Base-by-base conservation (phyloP, 2,797 vertebrate genomes). In the Urophycis tenuis region DNA sequence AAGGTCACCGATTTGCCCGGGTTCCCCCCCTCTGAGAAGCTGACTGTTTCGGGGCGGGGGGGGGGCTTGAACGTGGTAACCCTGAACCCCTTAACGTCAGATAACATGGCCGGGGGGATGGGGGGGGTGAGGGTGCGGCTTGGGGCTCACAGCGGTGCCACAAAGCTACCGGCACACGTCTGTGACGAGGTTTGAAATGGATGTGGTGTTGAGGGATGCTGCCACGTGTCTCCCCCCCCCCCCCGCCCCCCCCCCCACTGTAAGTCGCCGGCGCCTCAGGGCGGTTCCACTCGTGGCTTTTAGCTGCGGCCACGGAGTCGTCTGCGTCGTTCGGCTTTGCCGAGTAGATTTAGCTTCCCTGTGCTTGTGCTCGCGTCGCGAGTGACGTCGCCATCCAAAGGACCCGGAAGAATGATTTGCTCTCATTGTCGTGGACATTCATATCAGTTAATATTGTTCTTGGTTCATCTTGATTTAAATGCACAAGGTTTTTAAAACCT, bases 31-130 rank as follows among this genome's bases (percentile, higher is more conserved):
- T n/a, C 74, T 19, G n/a, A 35, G n/a, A 17, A 33, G n/a, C 36
- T 41, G 74, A 70, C 60, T 3, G 76, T 30, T 74, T 30, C 39
- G 41, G n/a, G n/a, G n/a, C n/a, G n/a, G n/a, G n/a, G n/a, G n/a
- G n/a, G n/a, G n/a, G n/a, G n/a, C n/a, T n/a, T n/a, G n/a, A n/a
- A n/a, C n/a, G n/a, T n/a, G n/a, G n/a, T n/a, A 77, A 76, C 85
- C 83, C 84, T 82, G 83, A 85, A 82, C 79, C 74, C 22, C 71
- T 60, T 77, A 32, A 75, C 39, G 70, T 32, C 36, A n/a, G n/a
- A n/a, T n/a, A n/a, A n/a, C n/a, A n/a, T n/a, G n/a, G n/a, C n/a
- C n/a, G n/a, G n/a, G n/a, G n/a, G n/a, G n/a, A n/a, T n/a, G n/a
- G n/a, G n/a, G n/a, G n/a, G n/a, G n/a, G n/a, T n/a, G n/a, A n/a